Evolutionary conservation across 35 echinoderm and acorn worm genomes (phyloP).

Genomic region (Amphiura filiformis): DNA sequence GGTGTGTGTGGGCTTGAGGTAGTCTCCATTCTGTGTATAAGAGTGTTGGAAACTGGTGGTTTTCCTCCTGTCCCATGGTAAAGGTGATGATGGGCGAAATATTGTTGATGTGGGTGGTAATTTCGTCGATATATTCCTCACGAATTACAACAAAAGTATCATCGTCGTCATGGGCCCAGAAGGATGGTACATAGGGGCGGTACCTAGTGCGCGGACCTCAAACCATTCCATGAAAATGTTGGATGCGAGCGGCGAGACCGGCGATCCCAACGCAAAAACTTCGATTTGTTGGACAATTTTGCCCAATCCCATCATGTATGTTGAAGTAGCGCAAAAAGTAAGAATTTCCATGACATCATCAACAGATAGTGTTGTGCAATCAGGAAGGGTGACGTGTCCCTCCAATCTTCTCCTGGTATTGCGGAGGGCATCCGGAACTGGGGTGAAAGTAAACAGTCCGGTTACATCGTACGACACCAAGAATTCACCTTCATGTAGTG

Average conservation of each 20-base stretch:
- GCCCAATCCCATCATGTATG: background rate
- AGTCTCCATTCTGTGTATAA: background rate
- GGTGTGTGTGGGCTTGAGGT: slow-evolving; percentile 27
- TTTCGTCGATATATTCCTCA: slow-evolving; percentile 9
- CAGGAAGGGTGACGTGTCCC: too few species aligned
- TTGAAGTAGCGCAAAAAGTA: background rate
- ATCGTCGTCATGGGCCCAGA: slow-evolving; percentile 27
- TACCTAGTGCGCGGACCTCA: slow-evolving; percentile 31
- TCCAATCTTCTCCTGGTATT: too few species aligned
- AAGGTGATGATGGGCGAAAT: slow-evolving; percentile 10
- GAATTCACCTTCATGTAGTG: too few species aligned
- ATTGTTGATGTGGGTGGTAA: slow-evolving; percentile 40
- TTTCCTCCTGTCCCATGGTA: background rate
- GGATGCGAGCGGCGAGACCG: background rate
- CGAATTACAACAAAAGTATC: slow-evolving; percentile 35
- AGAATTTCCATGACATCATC: too few species aligned
- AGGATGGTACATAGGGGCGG: slow-evolving; percentile 27
- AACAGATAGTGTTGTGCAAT: too few species aligned
- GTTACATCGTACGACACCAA: too few species aligned
- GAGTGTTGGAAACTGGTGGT: background rate
- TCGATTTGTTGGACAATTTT: background rate
- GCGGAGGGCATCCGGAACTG: too few species aligned
- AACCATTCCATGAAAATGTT: slow-evolving; percentile 19
- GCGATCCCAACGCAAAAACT: background rate
- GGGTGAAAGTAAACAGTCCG: too few species aligned